phyloP scores from a whole-genome alignment of 2,797 vertebrate species.

The Danio aesculapii region DNA sequence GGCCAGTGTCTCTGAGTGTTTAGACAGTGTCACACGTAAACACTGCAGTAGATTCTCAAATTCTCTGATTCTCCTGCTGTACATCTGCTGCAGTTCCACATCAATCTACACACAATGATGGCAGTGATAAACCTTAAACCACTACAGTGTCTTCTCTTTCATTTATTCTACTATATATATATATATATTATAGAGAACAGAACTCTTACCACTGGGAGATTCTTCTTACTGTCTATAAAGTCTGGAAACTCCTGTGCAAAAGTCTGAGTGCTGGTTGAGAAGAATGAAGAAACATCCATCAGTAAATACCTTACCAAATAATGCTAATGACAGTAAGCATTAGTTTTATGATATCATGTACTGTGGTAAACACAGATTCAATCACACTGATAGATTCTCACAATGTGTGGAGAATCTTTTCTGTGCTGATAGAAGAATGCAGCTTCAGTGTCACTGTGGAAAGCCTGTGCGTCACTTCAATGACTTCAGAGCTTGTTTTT shows the following conservation, averaged over 20 bases:
- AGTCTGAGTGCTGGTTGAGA: constrained; percentile 58
- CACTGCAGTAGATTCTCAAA: constrained; percentile 77
- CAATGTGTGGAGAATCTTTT: constrained; percentile 70
- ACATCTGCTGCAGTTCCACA: constrained; percentile 79
- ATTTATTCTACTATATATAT: neutral
- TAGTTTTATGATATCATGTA: neutral
- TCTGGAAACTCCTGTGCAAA: constrained; percentile 61
- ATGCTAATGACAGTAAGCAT: neutral
- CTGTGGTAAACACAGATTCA: neutral
- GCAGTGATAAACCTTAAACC: neutral
- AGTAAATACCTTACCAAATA: neutral
- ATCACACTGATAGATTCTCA: constrained; percentile 62
- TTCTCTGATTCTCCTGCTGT: constrained; percentile 78
- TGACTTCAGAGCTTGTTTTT: constrained; percentile 71
- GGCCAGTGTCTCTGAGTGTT: constrained; percentile 71
- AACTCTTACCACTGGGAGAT: constrained; percentile 73
- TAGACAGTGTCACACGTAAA: constrained; percentile 78
- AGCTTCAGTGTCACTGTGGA: constrained; percentile 75
- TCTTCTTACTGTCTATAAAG: constrained; percentile 65
- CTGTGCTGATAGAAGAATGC: constrained; percentile 69
- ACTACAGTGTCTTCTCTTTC: neutral
- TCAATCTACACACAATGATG: constrained; percentile 75
- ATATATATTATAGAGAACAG: neutral
- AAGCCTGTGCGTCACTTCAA: constrained; percentile 72
- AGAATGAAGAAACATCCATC: neutral